Evolutionary conservation across 1,140 invertebrate species (phyloP).

Genomic region (Heliconius congener): DNA sequence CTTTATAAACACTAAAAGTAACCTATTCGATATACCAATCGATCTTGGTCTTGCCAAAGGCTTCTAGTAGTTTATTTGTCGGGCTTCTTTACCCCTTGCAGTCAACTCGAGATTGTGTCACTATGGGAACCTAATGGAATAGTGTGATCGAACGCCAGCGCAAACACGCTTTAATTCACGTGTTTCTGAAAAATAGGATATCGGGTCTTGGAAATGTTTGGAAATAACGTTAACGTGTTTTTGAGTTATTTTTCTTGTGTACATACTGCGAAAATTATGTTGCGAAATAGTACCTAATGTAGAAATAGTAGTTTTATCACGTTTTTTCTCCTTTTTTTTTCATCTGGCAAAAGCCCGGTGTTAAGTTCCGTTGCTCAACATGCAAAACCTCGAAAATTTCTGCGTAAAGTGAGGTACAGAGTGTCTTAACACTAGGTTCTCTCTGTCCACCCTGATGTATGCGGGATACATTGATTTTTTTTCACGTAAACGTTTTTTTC

Average conservation of each 20-base stretch:
- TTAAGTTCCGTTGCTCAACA: too few relatives aligned
- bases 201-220: background rate
- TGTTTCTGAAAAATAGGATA: conserved; percentile 17
- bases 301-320: too few relatives aligned
- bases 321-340: too few relatives aligned
- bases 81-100: conserved; percentile 28
- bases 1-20: conserved; percentile 6
- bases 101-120: conserved; percentile 34
- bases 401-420: too few relatives aligned
- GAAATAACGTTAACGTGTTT: background rate
- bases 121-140: conserved; percentile 37
- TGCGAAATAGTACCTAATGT: background rate
- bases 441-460: too few relatives aligned
- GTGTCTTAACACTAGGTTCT: too few relatives aligned
- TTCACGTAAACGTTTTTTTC: too few relatives aligned
- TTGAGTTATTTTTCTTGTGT: background rate
- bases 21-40: conserved; percentile 35
- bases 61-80: conserved; percentile 33
- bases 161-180: conserved; percentile 34
- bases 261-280: background rate
- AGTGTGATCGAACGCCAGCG: conserved; percentile 34
- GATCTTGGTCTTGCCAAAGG: conserved; percentile 24
- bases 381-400: too few relatives aligned
- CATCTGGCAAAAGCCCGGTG: too few relatives aligned
- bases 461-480: too few relatives aligned